Evolutionary conservation across 2,113 vertebrate genomes (phyloP).

Genomic region (Parotia lawesii): DNA sequence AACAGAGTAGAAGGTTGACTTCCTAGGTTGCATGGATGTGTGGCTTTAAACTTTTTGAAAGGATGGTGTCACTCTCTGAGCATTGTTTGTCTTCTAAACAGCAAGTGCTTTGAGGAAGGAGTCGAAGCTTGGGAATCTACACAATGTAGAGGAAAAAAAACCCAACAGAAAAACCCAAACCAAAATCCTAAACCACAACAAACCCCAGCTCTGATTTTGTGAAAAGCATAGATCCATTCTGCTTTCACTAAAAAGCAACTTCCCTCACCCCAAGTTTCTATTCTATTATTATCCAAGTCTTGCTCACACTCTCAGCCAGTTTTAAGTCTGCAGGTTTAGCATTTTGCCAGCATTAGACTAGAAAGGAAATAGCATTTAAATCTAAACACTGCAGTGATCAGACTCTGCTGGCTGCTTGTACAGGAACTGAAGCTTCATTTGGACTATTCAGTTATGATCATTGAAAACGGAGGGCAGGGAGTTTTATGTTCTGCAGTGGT

Average conservation of each 20-base stretch:
- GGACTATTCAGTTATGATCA: background rate
- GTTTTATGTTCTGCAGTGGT: background rate
- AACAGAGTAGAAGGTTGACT: background rate
- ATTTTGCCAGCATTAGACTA: background rate
- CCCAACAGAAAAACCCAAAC: background rate
- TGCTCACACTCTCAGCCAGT: background rate
- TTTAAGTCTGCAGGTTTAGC: background rate
- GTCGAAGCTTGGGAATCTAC: background rate
- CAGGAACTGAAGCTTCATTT: background rate
- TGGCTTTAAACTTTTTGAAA: background rate
- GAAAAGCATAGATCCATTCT: background rate
- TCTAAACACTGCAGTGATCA: background rate
- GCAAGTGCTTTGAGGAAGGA: background rate
- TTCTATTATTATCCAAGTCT: background rate
- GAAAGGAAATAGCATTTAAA: background rate
- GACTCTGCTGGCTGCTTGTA: background rate
- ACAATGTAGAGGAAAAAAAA: background rate
- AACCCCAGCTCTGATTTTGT: background rate
- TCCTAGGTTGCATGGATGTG: background rate
- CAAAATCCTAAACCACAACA: background rate
- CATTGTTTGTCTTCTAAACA: background rate
- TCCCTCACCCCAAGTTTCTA: background rate
- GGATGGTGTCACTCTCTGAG: background rate
- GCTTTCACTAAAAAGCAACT: background rate
- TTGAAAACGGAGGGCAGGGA: background rate